A percentile compares a stretch with the other conserved stretches of the same genome.
These are phyloP conservation scores for Rambutsinella grinnellia DNA, from an alignment of 2,888 invertebrate genomes.

Conservation along the genomic window DNA sequence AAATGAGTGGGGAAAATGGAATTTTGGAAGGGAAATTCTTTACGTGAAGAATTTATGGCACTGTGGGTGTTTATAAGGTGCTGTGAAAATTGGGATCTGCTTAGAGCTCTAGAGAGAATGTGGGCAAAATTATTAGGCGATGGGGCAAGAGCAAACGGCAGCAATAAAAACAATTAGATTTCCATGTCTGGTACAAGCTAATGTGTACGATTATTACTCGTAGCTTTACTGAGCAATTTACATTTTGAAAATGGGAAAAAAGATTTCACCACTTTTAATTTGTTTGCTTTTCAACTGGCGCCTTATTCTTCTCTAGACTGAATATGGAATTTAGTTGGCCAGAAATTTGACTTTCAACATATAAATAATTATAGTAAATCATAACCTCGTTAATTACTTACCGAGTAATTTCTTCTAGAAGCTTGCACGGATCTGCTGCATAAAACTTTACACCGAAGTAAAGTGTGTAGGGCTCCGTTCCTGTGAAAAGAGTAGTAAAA, in stretches of 20 bases:
- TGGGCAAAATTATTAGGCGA: background rate
- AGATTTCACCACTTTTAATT: too few species aligned
- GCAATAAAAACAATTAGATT: conserved; percentile 27
- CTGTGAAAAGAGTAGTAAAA: conserved; percentile 67
- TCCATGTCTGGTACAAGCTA: conserved; percentile 26
- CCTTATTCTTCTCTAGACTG: too few species aligned
- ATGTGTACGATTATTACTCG: too few species aligned
- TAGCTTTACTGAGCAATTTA: too few species aligned
- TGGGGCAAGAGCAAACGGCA: background rate
- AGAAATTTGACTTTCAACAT: too few species aligned
- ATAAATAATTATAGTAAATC: too few species aligned
- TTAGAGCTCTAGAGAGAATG: too few species aligned
- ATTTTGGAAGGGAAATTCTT: background rate
- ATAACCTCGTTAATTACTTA: conserved; percentile 69
- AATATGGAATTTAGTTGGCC: too few species aligned
- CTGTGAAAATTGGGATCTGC: conserved; percentile 22
- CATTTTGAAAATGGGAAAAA: too few species aligned
- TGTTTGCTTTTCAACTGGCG: too few species aligned
- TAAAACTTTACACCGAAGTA: conserved; percentile 99
- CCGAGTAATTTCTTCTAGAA: conserved; percentile 96
- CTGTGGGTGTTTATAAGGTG: conserved; percentile 42
- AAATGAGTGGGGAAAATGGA: conserved; percentile 31
- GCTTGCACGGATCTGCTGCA: conserved; percentile 95
- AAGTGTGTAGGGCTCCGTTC: conserved; percentile 81
- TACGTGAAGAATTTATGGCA: conserved; percentile 29